These are phyloP conservation scores for Clivina fossor DNA, from an alignment of 2,888 invertebrate species.

Conservation along the genomic window DNA sequence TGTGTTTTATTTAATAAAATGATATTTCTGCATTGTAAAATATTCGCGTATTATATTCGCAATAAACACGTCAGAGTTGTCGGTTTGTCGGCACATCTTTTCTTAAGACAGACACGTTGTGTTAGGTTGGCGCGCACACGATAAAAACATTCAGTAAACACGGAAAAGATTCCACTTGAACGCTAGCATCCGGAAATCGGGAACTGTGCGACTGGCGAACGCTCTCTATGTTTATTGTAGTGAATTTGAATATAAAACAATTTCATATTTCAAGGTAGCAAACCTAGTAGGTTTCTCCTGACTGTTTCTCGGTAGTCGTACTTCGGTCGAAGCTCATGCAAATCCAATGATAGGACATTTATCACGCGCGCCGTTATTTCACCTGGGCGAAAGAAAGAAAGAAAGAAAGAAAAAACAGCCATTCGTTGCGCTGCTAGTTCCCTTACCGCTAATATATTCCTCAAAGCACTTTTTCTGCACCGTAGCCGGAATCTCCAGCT, in stretches of 20 bases:
- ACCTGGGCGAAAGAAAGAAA: neutral
- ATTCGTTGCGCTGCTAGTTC: neutral
- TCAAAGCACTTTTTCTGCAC: too few relatives aligned
- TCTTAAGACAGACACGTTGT: too few relatives aligned
- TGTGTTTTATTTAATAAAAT: too few relatives aligned
- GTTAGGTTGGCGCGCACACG: too few relatives aligned
- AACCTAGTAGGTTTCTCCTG: neutral
- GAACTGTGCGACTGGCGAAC: neutral
- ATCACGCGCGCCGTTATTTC: neutral
- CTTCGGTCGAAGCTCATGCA: neutral
- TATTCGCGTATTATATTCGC: too few relatives aligned
- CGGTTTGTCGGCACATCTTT: too few relatives aligned
- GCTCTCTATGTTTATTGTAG: conserved; percentile 8
- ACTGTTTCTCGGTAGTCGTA: neutral
- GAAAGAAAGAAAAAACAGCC: neutral
- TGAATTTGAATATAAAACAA: conserved; percentile 11
- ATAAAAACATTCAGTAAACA: too few relatives aligned
- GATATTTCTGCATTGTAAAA: too few relatives aligned
- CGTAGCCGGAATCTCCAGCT: too few relatives aligned
- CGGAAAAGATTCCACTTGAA: too few relatives aligned
- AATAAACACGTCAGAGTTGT: too few relatives aligned
- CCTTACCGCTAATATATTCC: too few relatives aligned
- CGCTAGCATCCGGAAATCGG: neutral
- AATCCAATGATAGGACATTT: conserved; percentile 4
- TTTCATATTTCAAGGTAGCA: neutral